Evolutionary conservation across 2,888 invertebrate genomes (phyloP).

Genomic region (Hofmannophila pseudospretella): DNA sequence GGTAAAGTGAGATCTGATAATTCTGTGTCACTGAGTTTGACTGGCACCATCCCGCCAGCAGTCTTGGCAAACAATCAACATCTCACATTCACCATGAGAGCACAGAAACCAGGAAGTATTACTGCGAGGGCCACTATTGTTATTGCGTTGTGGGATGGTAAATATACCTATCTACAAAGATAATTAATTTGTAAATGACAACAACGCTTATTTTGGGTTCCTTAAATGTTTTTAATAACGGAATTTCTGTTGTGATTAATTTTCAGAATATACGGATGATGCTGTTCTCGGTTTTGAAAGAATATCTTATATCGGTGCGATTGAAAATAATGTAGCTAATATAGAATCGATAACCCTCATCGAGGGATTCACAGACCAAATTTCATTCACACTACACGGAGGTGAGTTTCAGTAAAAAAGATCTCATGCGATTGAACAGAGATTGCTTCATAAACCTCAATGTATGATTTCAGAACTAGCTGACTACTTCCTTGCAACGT

Average conservation of each 20-base stretch:
- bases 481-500: constrained; percentile 12
- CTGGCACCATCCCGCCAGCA: constrained; percentile 12
- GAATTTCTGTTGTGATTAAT: background rate
- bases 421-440: background rate
- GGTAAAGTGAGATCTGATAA: constrained; percentile 3
- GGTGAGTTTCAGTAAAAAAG: constrained; percentile 20
- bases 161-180: background rate
- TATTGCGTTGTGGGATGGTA: constrained; percentile 18
- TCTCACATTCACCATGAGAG: constrained; percentile 16
- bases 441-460: constrained; percentile 1
- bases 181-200: too few relatives aligned
- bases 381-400: constrained; percentile 26
- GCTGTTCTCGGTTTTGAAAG: constrained; percentile 20
- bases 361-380: constrained; percentile 26
- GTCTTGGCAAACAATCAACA: constrained; percentile 17
- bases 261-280: constrained; percentile 14
- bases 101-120: constrained; percentile 13
- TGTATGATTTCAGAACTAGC: constrained; percentile 16
- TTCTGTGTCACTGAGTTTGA: constrained; percentile 7
- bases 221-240: background rate
- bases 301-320: constrained; percentile 17
- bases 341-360: constrained; percentile 23
- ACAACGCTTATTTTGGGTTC: background rate
- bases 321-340: constrained; percentile 14
- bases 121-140: constrained; percentile 18